Conservation (phyloP, 2,113 vertebrate genomes). For the Plestiodon gilberti region DNA sequence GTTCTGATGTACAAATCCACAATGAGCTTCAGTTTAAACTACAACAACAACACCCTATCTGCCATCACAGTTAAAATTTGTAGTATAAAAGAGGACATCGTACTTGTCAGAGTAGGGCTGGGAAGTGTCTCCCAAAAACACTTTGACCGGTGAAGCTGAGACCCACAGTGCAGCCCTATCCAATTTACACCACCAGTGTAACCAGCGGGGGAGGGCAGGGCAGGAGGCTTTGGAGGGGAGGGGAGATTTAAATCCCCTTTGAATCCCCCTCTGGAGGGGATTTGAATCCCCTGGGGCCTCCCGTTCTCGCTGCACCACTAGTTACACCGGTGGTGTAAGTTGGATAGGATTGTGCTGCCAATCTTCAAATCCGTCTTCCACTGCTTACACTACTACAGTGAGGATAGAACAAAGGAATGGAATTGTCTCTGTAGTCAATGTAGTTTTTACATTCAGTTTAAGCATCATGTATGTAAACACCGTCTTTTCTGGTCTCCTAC, state of each 20-base stretch:
- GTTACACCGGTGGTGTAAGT: too few relatives aligned
- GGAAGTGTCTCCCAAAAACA: background rate
- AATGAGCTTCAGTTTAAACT: background rate
- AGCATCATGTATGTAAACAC: background rate
- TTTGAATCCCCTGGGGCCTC: too few relatives aligned
- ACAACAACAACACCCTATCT: too few relatives aligned
- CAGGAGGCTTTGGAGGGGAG: too few relatives aligned
- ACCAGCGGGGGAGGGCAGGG: too few relatives aligned
- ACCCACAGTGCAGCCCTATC: too few relatives aligned
- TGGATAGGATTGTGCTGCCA: too few relatives aligned
- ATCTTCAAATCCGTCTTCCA: background rate
- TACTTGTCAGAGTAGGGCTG: too few relatives aligned
- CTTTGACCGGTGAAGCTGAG: background rate
- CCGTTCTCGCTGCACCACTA: too few relatives aligned
- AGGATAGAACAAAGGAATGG: background rate
- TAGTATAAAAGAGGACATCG: background rate
- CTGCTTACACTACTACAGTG: background rate
- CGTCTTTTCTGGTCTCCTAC: background rate
- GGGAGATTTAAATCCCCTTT: too few relatives aligned
- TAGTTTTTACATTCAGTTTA: background rate
- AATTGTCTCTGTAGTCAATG: background rate
- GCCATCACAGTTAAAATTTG: background rate
- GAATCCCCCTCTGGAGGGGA: too few relatives aligned
- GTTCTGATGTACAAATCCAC: background rate
- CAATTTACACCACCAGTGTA: too few relatives aligned